Base-by-base conservation (phyloP, 1,140 invertebrate species). In the Aphelinus atriplicis region DNA sequence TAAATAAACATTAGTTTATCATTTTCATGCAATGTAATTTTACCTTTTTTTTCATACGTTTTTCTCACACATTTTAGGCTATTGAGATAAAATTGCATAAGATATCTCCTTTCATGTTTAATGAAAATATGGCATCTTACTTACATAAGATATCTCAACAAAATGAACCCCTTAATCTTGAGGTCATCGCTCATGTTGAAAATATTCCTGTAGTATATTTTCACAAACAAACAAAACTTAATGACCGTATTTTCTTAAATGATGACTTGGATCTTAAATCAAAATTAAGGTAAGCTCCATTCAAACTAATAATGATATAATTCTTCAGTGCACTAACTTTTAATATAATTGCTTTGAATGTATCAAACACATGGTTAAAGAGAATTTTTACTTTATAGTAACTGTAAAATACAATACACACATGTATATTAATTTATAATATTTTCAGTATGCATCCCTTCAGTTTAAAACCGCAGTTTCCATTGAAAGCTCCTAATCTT, bases 61-160 rank as follows among this genome's bases (percentile, higher is more conserved):
- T 6, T 53, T 45, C 3, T 42, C 46, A 65, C 42, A 42, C 46
- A 6, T 62, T 62, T 3, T n/a, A 67, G 53, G 65, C 65, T 45
- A 7, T 45, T 45, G 7, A 56, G 56, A 46, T 67, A 3, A 67
- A 56, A 55, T 57, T 67, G 26, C 45, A 67, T 4, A 55, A 67
- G 43, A 56, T 67, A 3, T 56, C 42, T 46, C 48, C 65, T 56
- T 43, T 56, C 2, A 46, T 67, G 46, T 65, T 53, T 55, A 53
- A 67, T 56, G 53, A 55, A 67, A 46, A 43, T 4, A 10, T 67
- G 53, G 43, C 43, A 46, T 45, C n/a, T 26, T 9, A 56, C 43
- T 9, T 67, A 10, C 26, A 7, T 46, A 46, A 56, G 9, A 7
- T 67, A n/a, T 3, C 45, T 46, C 3, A 6, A 42, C 2, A 53